Evolutionary conservation across 2,888 invertebrate genomes (phyloP).

Genomic region (Agrochola macilenta): DNA sequence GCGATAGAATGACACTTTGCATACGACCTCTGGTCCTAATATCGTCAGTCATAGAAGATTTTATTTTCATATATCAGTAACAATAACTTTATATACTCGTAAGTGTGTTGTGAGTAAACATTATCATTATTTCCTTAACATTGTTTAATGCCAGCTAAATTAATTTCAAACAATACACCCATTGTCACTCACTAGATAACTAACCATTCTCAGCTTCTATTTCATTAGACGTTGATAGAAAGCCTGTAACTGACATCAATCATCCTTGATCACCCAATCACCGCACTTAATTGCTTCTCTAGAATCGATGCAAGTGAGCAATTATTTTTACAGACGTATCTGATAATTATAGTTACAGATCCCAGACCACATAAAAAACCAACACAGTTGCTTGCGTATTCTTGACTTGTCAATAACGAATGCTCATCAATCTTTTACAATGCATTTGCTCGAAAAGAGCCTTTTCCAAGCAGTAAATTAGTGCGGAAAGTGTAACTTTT

Average conservation of each 20-base stretch:
- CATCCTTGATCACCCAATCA: constrained; percentile 5
- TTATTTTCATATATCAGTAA: not conserved
- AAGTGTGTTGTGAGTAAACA: not conserved
- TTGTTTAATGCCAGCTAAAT: not conserved
- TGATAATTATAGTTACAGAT: constrained; percentile 1
- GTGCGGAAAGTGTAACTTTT: too few species aligned
- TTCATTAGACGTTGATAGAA: not conserved
- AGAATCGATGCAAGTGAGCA: constrained; percentile 3
- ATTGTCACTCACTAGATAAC: not conserved
- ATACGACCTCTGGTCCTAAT: not conserved
- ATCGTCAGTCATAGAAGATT: not conserved
- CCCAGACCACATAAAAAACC: too few species aligned
- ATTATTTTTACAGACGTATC: not conserved
- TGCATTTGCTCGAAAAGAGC: too few species aligned
- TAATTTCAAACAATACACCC: not conserved
- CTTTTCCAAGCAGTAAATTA: too few species aligned
- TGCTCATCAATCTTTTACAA: not conserved
- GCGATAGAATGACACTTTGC: not conserved
- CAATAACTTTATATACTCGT: not conserved
- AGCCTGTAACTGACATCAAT: not conserved
- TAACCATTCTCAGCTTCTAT: not conserved
- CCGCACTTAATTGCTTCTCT: constrained; percentile 7
- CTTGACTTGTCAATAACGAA: not conserved
- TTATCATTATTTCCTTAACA: not conserved
- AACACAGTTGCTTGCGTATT: not conserved